These are phyloP conservation scores for Neopipo cinnamomea DNA, from an alignment of 2,113 vertebrate species.

Conservation along the genomic window DNA sequence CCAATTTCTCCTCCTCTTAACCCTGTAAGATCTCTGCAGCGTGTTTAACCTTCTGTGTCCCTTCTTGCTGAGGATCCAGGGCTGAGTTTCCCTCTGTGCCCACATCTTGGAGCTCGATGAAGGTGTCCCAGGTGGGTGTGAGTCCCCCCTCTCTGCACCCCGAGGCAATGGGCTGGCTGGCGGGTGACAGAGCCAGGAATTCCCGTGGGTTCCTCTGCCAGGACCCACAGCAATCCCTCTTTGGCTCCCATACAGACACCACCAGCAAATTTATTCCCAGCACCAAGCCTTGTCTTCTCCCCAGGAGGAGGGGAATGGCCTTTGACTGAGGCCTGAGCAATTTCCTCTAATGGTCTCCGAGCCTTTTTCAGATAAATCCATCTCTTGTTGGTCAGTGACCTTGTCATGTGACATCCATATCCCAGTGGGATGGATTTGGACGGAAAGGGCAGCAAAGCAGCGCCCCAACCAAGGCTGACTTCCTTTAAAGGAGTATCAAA, in stretches of 20 bases:
- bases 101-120: neutral
- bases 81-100: neutral
- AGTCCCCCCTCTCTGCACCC: neutral
- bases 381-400: neutral
- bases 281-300: neutral
- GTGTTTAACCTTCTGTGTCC: rapidly evolving
- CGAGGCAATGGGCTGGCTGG: rapidly evolving
- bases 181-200: neutral
- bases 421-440: neutral
- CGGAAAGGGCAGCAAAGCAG: neutral
- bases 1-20: neutral
- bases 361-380: neutral
- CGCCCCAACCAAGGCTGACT: neutral
- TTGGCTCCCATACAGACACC: rapidly evolving
- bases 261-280: neutral
- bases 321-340: neutral
- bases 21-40: neutral
- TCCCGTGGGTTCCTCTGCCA: neutral
- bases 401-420: rapidly evolving
- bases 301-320: neutral
- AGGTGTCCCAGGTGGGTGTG: too few relatives aligned
- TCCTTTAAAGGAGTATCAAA: neutral
- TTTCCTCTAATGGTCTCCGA: neutral
- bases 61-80: neutral
- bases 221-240: neutral